Evolutionary conservation across 2,113 vertebrate species (phyloP), one percentile per base, ranked within the genome.

Genomic region (Nanger granti): DNA sequence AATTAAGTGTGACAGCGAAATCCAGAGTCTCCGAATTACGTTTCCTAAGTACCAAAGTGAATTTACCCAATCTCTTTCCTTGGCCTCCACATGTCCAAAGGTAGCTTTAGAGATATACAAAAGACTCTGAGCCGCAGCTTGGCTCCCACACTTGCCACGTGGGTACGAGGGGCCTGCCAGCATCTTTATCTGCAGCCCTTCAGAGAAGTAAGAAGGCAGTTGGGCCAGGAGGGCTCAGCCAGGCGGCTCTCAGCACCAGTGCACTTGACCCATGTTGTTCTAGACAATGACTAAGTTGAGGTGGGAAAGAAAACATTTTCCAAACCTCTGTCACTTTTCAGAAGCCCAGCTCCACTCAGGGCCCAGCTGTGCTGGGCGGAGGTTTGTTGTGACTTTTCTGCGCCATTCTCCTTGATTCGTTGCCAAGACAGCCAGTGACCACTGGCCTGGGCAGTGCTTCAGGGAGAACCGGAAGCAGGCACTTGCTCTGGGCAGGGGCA

Each of bases 101-200:
- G 87, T 69, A 60, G 31, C 76, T 84, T 93, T 1, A 86, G 59
- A 91, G 64, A 93, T 9, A 31, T 31, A 90, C 84, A 64, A 90
- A 88, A 66, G 64, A 52, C 85, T 88, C 57, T 59, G 93, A 83
- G 60, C 87, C 90, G 84, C 1, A 20, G 52, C 62, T n/a, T 96
- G 92, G 66, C 60, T 26, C 28, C 57, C 83, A 92, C 60, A n/a
- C n/a, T 91, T 59, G 73, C 60, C 29, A 37, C 13, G 22, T 0
- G 11, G 79, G 54, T 57, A 28, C 34, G 84, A n/a, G 64, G 49
- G 92, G 9, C 60, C 66, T 97, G 94, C 84, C 79, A 93, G 93
- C 62, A 87, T 62, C 60, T 83, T 87, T 86, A 95, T 84, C 87
- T 95, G 84, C 87, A 95, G 29, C 29, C 37, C 86, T 89, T 93